A percentile compares a stretch with the other conserved stretches of the same genome.
These are phyloP conservation scores for Ammodytes dubius DNA, from an alignment of 2,113 vertebrate species.

Conservation along the genomic window DNA sequence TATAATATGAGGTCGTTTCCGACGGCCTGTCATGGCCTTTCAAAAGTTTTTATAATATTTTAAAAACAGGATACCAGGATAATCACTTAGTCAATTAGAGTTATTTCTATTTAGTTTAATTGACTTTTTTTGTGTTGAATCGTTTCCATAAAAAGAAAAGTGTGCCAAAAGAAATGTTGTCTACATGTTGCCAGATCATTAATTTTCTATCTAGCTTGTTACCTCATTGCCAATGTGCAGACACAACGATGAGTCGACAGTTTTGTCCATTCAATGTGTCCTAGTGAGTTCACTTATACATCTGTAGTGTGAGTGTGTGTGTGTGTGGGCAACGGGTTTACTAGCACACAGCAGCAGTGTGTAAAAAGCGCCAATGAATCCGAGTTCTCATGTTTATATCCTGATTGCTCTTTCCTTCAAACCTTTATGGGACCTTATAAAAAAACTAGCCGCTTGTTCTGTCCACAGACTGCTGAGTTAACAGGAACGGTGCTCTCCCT, in stretches of 20 bases:
- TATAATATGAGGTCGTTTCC: not conserved
- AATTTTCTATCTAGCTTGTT: not conserved
- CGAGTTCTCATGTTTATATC: slow-evolving; percentile 34
- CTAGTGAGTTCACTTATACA: not conserved
- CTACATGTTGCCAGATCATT: not conserved
- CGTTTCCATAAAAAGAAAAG: not conserved
- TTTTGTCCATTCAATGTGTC: not conserved
- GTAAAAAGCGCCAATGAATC: slow-evolving; percentile 42
- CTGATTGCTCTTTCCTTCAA: slow-evolving; percentile 51
- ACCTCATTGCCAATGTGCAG: not conserved
- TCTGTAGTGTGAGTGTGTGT: not conserved
- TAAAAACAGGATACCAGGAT: not conserved
- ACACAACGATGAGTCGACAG: not conserved
- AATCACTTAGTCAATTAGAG: not conserved
- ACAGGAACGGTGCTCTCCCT: not conserved
- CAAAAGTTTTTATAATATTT: not conserved
- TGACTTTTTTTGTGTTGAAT: too few species aligned
- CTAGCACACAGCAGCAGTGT: slow-evolving; percentile 9
- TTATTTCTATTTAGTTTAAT: not conserved
- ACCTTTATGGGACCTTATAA: slow-evolving; percentile 46
- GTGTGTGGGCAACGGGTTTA: slow-evolving; percentile 8
- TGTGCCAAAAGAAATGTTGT: not conserved
- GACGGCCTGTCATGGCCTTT: not conserved
- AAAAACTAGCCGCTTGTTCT: slow-evolving; percentile 24
- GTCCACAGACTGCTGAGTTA: slow-evolving; percentile 21